Conservation (phyloP, 2,797 vertebrate species). For the Helostoma temminkii region DNA sequence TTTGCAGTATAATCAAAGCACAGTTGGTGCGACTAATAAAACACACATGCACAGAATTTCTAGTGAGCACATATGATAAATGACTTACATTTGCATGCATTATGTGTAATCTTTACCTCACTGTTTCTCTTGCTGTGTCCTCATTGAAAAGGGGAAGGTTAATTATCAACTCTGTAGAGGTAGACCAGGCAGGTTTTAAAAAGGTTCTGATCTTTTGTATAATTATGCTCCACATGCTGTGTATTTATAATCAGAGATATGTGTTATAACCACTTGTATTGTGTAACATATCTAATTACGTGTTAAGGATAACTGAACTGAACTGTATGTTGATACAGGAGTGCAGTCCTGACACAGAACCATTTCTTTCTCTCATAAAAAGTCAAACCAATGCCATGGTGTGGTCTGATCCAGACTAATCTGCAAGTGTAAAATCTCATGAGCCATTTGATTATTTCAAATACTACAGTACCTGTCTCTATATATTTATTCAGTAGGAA, state of each 20-base stretch:
- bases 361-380: slow-evolving; percentile 24
- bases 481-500: slow-evolving; percentile 42
- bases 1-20: background rate
- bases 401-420: slow-evolving; percentile 34
- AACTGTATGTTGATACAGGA: slow-evolving; percentile 4
- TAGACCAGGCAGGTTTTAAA: slow-evolving; percentile 45
- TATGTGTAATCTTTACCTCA: slow-evolving; percentile 14
- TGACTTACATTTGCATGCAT: slow-evolving; percentile 36
- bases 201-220: slow-evolving; percentile 36
- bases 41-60: slow-evolving; percentile 12
- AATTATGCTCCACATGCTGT: slow-evolving; percentile 39
- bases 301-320: background rate
- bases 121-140: slow-evolving; percentile 11
- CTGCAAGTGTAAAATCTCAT: slow-evolving; percentile 41
- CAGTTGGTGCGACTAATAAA: slow-evolving; percentile 12
- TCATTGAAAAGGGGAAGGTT: slow-evolving; percentile 20
- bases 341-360: slow-evolving; percentile 9
- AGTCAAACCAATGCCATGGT: slow-evolving; percentile 59
- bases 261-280: slow-evolving; percentile 28
- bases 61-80: slow-evolving; percentile 19
- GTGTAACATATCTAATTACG: slow-evolving; percentile 36
- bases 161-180: slow-evolving; percentile 47
- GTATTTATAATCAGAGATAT: slow-evolving; percentile 35
- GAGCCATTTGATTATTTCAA: slow-evolving; percentile 56
- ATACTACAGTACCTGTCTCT: slow-evolving; percentile 38